These are phyloP conservation scores for Acanthurus tractus DNA, from an alignment of 2,797 vertebrate genomes.

Conservation along the genomic window DNA sequence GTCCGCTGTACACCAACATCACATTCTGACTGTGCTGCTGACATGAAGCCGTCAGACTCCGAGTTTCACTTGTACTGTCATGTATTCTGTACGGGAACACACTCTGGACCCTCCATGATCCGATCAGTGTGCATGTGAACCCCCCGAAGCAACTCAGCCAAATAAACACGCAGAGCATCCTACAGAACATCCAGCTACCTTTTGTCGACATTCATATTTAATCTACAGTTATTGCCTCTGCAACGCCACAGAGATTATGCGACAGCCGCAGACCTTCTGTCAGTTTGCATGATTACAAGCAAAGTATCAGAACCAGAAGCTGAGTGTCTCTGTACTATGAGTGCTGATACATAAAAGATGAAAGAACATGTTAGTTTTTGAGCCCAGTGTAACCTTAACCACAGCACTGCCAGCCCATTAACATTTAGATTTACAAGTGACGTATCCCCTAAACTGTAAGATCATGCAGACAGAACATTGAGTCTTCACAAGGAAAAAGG, in stretches of 20 bases:
- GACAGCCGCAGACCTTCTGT: background rate
- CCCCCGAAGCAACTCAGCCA: background rate
- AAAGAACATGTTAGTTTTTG: background rate
- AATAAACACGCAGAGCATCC: background rate
- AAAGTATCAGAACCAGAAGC: background rate
- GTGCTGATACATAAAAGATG: background rate
- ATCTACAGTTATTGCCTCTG: background rate
- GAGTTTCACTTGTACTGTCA: background rate
- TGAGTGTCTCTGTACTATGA: background rate
- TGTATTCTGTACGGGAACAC: background rate
- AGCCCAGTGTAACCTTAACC: background rate
- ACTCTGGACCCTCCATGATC: accelerated
- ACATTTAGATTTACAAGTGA: background rate
- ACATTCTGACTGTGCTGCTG: background rate
- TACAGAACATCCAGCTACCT: background rate
- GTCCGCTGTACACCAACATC: slow-evolving; percentile 56
- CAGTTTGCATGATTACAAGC: background rate
- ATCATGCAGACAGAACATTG: background rate
- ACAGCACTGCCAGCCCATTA: accelerated
- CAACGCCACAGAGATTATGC: background rate
- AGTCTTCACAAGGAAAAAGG: background rate
- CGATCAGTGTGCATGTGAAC: background rate
- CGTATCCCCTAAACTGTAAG: background rate
- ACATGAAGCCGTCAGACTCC: background rate
- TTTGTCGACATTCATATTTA: background rate